A percentile compares a stretch with the other conserved stretches of the same genome.
Conservation (phyloP, 2,888 invertebrate species). For the Sarcophaga variegata region DNA sequence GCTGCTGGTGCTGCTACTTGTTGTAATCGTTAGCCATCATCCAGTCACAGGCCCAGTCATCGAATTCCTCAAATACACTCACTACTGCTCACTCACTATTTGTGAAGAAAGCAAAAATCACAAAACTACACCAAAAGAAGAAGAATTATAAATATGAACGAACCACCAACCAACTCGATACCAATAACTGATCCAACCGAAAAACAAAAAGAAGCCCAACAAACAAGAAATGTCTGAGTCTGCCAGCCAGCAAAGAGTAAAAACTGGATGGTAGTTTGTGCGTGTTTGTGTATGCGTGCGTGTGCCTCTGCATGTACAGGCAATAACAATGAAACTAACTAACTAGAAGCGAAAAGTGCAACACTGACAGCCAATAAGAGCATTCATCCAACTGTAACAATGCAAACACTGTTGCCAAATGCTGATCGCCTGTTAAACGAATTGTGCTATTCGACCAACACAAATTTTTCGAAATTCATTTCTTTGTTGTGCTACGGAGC, state of each 20-base stretch:
- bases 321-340: constrained; percentile 62
- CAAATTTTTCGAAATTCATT: constrained; percentile 81
- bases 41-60: constrained; percentile 1
- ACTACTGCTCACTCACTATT: neutral
- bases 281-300: neutral
- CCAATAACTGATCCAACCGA: constrained; percentile 42
- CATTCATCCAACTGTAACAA: constrained; percentile 80
- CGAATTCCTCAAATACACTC: neutral
- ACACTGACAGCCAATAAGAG: constrained; percentile 78
- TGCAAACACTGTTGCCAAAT: constrained; percentile 72
- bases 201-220: constrained; percentile 56
- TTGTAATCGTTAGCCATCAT: neutral
- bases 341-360: constrained; percentile 64
- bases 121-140: constrained; percentile 16
- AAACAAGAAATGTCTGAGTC: neutral
- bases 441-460: constrained; percentile 82
- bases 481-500: constrained; percentile 69
- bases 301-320: neutral
- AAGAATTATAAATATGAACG: constrained; percentile 8
- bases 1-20: neutral
- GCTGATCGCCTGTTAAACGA: constrained; percentile 78
- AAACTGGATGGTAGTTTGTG: constrained; percentile 66
- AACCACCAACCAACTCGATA: constrained; percentile 57
- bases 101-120: constrained; percentile 44
- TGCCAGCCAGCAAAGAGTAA: constrained; percentile 70